Percentiles rank a stretch among this genome's conserved stretches.
Conservation (phyloP, 2,113 vertebrate genomes). For the Dicerorhinus sumatrensis region DNA sequence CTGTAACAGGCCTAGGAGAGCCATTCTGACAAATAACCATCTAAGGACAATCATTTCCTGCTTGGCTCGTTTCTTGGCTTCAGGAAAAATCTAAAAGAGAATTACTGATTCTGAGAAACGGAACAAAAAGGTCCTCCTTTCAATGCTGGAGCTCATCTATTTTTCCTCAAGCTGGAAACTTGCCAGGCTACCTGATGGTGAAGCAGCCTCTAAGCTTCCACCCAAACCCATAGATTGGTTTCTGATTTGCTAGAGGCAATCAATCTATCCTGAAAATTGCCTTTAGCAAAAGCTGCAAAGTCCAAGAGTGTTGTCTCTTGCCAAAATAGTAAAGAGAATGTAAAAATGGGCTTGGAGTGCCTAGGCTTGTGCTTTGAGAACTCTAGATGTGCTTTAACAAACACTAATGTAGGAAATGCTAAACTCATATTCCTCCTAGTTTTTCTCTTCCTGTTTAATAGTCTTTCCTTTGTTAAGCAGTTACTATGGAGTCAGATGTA, state of each 20-base stretch:
- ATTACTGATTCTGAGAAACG: neutral
- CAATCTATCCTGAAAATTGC: neutral
- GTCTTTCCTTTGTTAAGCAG: neutral
- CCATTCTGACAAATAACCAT: neutral
- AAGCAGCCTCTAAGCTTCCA: neutral
- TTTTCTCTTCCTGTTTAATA: neutral
- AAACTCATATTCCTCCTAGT: neutral
- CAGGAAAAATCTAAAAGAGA: neutral
- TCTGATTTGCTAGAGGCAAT: neutral
- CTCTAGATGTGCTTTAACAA: neutral
- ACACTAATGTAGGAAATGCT: neutral
- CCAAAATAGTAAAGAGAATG: neutral
- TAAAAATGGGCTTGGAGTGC: neutral
- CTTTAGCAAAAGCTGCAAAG: neutral
- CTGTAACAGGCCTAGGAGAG: neutral
- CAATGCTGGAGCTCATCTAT: neutral
- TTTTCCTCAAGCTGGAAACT: slow-evolving; percentile 1
- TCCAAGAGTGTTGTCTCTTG: neutral
- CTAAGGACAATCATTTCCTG: neutral
- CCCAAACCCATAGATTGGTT: neutral
- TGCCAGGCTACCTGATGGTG: neutral
- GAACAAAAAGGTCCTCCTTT: neutral
- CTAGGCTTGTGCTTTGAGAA: neutral
- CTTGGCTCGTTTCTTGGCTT: slow-evolving; percentile 15
- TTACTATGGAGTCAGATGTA: neutral